These are phyloP conservation scores for Bombus pyrosoma DNA, from an alignment of 1,140 invertebrate genomes.

Conservation along the genomic window DNA sequence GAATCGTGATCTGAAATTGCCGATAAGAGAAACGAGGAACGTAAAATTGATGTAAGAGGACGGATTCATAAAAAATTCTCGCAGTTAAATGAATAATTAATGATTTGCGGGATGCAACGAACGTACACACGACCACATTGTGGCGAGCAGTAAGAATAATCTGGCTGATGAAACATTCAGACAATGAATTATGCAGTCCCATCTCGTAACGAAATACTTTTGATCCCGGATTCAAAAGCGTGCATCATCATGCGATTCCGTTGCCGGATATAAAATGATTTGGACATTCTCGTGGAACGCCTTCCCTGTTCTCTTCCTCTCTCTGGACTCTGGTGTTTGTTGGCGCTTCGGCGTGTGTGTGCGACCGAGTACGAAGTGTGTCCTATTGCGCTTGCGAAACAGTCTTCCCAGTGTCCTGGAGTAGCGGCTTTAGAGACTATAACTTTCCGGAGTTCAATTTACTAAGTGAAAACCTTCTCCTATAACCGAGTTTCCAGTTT, in stretches of 20 bases:
- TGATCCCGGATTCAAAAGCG: constrained; percentile 42
- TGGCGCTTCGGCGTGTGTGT: neutral
- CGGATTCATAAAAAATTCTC: constrained; percentile 29
- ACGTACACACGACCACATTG: constrained; percentile 6
- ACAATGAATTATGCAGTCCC: constrained; percentile 49
- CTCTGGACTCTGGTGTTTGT: too few species aligned
- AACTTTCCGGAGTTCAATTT: constrained; percentile 66
- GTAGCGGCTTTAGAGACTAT: constrained; percentile 51
- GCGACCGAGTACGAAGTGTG: neutral
- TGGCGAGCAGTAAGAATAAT: constrained; percentile 24
- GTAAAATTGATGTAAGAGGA: neutral
- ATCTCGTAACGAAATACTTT: constrained; percentile 52
- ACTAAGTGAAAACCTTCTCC: constrained; percentile 69
- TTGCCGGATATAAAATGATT: constrained; percentile 33
- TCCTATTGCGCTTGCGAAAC: constrained; percentile 33
- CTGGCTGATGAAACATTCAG: constrained; percentile 48
- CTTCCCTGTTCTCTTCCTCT: too few species aligned
- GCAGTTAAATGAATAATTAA: constrained; percentile 49
- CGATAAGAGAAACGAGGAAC: neutral
- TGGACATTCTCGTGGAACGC: constrained; percentile 10
- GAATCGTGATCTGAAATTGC: neutral
- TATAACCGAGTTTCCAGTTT: constrained; percentile 55
- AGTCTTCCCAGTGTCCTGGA: constrained; percentile 8
- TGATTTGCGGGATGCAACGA: constrained; percentile 5
- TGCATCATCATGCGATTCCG: constrained; percentile 19